A percentile compares a stretch with the other conserved stretches of the same genome.
Conservation (phyloP, 2,797 vertebrate species). For the Psittacula derbiana region DNA sequence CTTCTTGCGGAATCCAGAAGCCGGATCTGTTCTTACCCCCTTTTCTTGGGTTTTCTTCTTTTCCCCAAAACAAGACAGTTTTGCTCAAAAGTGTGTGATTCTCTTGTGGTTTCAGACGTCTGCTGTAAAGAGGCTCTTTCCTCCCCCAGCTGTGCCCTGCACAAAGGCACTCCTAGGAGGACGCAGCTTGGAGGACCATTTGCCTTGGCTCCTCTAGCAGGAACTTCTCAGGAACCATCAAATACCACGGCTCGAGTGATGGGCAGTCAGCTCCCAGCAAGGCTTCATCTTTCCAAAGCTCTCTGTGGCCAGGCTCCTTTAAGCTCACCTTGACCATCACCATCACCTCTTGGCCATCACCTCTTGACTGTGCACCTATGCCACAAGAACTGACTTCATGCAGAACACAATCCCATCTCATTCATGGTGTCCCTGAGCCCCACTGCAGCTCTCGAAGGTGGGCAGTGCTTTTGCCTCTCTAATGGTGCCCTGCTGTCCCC, state of each 20-base stretch:
- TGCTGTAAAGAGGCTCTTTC: neutral
- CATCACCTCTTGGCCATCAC: neutral
- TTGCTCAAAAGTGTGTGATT: neutral
- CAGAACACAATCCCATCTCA: neutral
- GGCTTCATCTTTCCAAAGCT: neutral
- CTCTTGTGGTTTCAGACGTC: neutral
- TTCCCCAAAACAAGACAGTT: neutral
- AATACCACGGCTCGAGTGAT: rapidly evolving
- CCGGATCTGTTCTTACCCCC: rapidly evolving
- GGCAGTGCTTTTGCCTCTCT: neutral
- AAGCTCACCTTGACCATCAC: neutral
- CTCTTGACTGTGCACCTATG: neutral
- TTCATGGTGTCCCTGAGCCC: neutral
- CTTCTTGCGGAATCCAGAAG: neutral
- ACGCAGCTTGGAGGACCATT: rapidly evolving
- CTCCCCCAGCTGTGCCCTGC: neutral
- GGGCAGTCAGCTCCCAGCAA: neutral
- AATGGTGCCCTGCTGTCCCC: neutral
- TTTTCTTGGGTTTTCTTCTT: neutral
- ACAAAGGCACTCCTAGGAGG: rapidly evolving
- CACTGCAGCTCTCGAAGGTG: rapidly evolving
- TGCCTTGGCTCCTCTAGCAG: neutral
- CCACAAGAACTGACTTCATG: rapidly evolving
- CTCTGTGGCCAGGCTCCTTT: too few species aligned
- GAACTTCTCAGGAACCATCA: neutral